Conservation (phyloP, 1,140 invertebrate species). For the Magallana ariakensis region DNA sequence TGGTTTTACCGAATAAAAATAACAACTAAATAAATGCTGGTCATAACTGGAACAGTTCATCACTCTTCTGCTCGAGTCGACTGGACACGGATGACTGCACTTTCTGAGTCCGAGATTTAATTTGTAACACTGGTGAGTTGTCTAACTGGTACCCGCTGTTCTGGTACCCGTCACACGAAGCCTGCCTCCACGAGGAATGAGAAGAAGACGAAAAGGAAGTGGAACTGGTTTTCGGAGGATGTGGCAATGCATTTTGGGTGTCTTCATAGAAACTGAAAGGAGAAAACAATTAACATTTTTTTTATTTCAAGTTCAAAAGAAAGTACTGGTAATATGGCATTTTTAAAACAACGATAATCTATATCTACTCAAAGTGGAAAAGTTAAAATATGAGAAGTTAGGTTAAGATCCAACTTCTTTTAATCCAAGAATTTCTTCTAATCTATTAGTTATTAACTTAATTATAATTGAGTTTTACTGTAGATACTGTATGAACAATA, state of each 20-base stretch:
- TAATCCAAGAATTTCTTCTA: too few species aligned
- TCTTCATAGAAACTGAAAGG: not conserved
- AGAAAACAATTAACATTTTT: not conserved
- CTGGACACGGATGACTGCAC: not conserved
- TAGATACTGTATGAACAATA: too few species aligned
- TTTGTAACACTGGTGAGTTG: not conserved
- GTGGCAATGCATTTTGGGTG: not conserved
- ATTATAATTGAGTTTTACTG: too few species aligned
- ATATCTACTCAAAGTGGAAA: too few species aligned
- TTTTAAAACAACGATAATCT: too few species aligned
- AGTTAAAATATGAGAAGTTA: too few species aligned
- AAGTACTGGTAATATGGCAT: too few species aligned
- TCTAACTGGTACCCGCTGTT: not conserved
- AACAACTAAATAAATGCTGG: not conserved
- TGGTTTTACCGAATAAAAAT: too few species aligned
- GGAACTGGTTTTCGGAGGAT: not conserved
- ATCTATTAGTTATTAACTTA: too few species aligned
- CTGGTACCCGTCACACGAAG: not conserved
- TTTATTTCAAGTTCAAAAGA: too few species aligned
- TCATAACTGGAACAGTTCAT: conserved; percentile 33
- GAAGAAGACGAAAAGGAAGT: not conserved
- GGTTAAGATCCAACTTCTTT: too few species aligned
- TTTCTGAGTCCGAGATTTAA: conserved; percentile 28
- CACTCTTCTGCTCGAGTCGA: not conserved
- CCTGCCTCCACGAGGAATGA: not conserved